Evolutionary conservation across 2,113 vertebrate species (phyloP), one percentile per base, ranked within the genome.

Genomic region (Pterocles burchelli): DNA sequence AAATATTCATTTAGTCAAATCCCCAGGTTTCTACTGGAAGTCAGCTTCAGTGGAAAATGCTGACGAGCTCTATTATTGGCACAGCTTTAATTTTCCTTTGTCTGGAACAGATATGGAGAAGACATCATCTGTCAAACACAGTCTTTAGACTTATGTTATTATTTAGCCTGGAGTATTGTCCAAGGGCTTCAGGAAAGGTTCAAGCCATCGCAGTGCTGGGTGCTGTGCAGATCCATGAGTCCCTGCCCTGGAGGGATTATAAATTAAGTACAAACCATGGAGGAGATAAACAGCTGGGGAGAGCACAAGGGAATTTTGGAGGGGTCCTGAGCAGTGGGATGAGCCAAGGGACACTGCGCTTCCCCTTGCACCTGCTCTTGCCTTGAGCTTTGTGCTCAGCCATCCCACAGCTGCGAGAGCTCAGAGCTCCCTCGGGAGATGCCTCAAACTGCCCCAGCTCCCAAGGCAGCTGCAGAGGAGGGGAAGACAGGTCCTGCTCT

Each of bases 1-100:
- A 96, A 95, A 96, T 94, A 96, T 92, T 93, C 88, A 95, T 95
- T 96, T 87, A 96, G 92, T 87, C 90, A 94, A 93, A 94, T 95
- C 92, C 92, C 95, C 95, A 94, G 83, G 92, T 96, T 96, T 94
- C 76, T 88, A 43, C 88, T 84, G 92, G 65, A 94, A 96, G 85
- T 91, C 95, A 89, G 90, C 80, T 92, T 72, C 73, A 75, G 83
- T 84, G 93, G 93, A 97, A 97, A 96, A 94, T 90, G 96, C 93
- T 95, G 96, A 96, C 90, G 22, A 96, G 93, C 88, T 68, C 92
- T 72, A 65, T 94, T 94, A 94, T 55, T 96, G 96, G 88, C 92
- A 85, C 61, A 73, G 96, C 90, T 89, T 93, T 95, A 84, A 94
- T 94, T 92, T 96, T 97, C 88, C 96, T 96, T 96, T 96, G 95